Conservation (phyloP, 2,797 vertebrate species). For the Molossus molossus region DNA sequence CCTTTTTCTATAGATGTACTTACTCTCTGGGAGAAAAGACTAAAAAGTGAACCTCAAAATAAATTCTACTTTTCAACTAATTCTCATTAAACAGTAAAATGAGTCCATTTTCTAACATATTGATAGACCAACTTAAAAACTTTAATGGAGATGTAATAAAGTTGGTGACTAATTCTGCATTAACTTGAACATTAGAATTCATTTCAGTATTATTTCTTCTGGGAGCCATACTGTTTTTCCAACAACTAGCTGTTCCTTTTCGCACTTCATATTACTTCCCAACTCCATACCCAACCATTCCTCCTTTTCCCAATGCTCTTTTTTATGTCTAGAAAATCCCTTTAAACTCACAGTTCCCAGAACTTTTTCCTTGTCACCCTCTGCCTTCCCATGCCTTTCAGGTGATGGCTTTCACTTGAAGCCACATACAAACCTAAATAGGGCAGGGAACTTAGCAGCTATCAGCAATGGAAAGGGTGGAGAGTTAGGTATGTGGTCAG, state of each 20-base stretch:
- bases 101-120: neutral
- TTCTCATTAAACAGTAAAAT: conserved; percentile 31
- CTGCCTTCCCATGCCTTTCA: neutral
- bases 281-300: neutral
- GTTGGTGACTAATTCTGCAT: neutral
- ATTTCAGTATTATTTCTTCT: conserved; percentile 17
- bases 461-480: neutral
- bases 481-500: neutral
- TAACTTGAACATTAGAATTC: neutral
- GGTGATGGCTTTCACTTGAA: neutral
- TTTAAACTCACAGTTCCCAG: neutral
- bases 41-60: conserved; percentile 21
- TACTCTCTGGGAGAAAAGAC: neutral
- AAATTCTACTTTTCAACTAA: conserved; percentile 23
- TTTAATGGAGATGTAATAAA: neutral
- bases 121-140: neutral
- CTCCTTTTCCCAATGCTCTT: neutral
- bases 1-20: neutral
- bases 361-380: neutral
- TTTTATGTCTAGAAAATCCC: conserved; percentile 24
- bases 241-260: conserved; percentile 6
- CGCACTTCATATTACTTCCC: neutral
- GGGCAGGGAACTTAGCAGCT: neutral
- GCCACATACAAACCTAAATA: neutral
- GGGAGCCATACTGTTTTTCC: neutral